Base-by-base conservation (phyloP, 2,113 vertebrate genomes). In the Aramus guarauna region DNA sequence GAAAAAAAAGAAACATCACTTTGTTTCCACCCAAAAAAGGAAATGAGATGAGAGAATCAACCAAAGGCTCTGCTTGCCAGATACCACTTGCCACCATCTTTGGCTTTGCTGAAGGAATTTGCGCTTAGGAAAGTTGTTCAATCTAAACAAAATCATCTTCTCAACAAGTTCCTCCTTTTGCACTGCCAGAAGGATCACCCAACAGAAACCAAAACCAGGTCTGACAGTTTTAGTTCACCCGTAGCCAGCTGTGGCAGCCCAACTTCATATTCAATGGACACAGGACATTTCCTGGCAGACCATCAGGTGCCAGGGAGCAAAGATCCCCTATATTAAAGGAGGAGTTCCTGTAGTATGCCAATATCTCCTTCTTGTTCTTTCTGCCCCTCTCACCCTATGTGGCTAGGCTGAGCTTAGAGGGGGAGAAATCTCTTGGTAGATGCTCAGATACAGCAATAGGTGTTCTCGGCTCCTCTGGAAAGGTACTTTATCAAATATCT, bases 91-190 rank as follows among this genome's bases (percentile, higher is more conserved):
- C 63, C 77, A 67, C 84, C 74, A 77, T 24, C 58, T 89, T 69
- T 43, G 73, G 53, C 83, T 96, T 91, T 96, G 71, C 66, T 90
- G 78, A 88, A 90, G 74, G 63, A 92, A 80, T 27, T 73, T 85
- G 37, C 0, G 1, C n/a, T 92, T 58, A 69, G 58, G 45, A 43
- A 82, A 90, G 80, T 53, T 88, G 81, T 75, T 92, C 39, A 82
- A 87, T 53, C 36, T 76, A 82, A 97, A 81, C 41, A 92, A 76
- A 94, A 67, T 41, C 67, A 62, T 85, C 84, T 82, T 85, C 66
- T 91, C 58, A 90, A 74, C n/a, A 83, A 95, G 37, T 90, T 88
- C 47, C 19, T 81, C 15, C 36, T 88, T 95, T 12, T 18, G 9
- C 24, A 9, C 9, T 3, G 7, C 69, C 84, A 83, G 50, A 73